Evolutionary conservation across 1,140 invertebrate species (phyloP), one percentile per base, ranked within the genome.

Genomic region (Callitettix versicolor): DNA sequence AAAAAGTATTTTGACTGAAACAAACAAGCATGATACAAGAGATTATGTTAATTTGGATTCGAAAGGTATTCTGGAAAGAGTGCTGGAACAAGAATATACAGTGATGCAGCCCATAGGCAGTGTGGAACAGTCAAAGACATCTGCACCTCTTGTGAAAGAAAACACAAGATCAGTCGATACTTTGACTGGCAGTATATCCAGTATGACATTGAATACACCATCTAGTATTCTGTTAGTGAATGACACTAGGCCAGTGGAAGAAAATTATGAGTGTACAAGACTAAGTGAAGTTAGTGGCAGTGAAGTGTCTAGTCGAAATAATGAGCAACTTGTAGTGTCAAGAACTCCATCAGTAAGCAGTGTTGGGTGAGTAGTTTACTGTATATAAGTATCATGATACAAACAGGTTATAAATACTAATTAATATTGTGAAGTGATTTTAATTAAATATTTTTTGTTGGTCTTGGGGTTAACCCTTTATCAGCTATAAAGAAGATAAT

Each of bases 41-140:
- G 53, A 56, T n/a, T 54, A 55, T 34, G 52, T 58, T 15, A 58
- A 58, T 22, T 58, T 24, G 17, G 24, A 34, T 14, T 43, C 57
- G 1, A 34, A 24, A 15, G 36, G 7, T 11, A 2, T 12, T 11
- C 20, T 26, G 30, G 18, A 40, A 5, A 17, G 15, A 17, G 17
- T 20, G 18, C 17, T 26, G 2, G 20, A 17, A 17, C 22, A 40
- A 21, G 48, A 55, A n/a, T 58, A 58, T 20, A 40, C 41, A 7
- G 34, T 36, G 18, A 58, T 58, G 44, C 30, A 36, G 5, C 55
- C 55, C 14, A 21, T 30, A 3, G n/a, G n/a, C n/a, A 57, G 49
- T 17, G 14, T 26, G 34, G 11, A 53, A 53, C 38, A 11, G 14
- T 18, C 18, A 44, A 44, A 18, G 18, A 9, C 43, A 44, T 33